Base-by-base conservation (phyloP, 2,797 vertebrate genomes). In the Sebastes oblongus region DNA sequence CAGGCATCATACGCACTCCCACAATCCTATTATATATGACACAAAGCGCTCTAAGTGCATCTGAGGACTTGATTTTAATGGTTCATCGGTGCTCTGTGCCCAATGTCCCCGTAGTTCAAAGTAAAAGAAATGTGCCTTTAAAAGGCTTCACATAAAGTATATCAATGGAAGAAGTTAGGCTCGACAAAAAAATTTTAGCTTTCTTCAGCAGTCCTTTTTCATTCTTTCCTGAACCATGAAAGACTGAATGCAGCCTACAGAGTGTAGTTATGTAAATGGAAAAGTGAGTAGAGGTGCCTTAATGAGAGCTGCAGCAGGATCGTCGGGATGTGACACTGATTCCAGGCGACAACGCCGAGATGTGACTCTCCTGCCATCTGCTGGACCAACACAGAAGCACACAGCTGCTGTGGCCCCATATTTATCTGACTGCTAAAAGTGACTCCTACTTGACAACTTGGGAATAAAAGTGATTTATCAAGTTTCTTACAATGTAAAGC, bases 301-400 rank as follows among this genome's bases (percentile, higher is more conserved):
- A 80, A 80, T 79, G 61, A 75, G 60, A 56, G 46, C 54, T 14
- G 25, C 59, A 65, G 74, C 64, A 34, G 68, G 39, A 22, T 24
- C 71, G 73, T 54, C 39, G 3, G 50, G 22, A 56, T 24, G 59
- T 39, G 65, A 72, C 25, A 8, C 20, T 34, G 39, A 65, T 67
- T n/a, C 11, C 12, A 14, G n/a, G 20, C 0, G n/a, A 72, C n/a
- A 20, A 7, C 1, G 29, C 22, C 39, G 34, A 70, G 34, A 75
- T 54, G 62, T 4, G 71, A 68, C 87, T 87, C 75, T 92, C 87
- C 86, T 87, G 67, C 80, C 90, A 88, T 89, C 94, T 93, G 75
- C 80, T 90, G 93, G 86, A 72, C 4, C 13, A 36, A 72, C 3
- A 12, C 24, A 3, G 46, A 74, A 71, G 13, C 25, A 16, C 29